A percentile compares a stretch with the other conserved stretches of the same genome.
phyloP scores from a whole-genome alignment of 2,113 vertebrate genomes.

The Hippocampus zosterae region DNA sequence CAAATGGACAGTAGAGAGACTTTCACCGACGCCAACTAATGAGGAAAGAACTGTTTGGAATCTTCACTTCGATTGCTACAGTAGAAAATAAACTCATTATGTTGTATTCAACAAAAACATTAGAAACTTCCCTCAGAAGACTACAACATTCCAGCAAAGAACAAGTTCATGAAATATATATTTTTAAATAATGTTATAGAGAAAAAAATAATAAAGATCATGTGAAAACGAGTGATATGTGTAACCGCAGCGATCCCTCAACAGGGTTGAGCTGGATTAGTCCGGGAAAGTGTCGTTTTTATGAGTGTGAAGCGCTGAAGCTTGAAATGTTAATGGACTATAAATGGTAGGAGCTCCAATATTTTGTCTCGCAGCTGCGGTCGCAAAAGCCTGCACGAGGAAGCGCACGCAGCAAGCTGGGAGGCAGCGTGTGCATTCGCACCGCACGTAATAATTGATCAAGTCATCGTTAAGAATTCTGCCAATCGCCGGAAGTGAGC shows the following conservation, averaged over 20 bases:
- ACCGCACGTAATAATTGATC: background rate
- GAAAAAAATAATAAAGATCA: too few species aligned
- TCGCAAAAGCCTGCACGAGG: constrained; percentile 34
- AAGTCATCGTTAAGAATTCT: background rate
- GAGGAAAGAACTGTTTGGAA: background rate
- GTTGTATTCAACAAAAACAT: too few species aligned
- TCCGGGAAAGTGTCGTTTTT: constrained; percentile 12
- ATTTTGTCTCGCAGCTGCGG: constrained; percentile 33
- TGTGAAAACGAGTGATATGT: too few species aligned
- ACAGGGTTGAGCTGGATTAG: constrained; percentile 21
- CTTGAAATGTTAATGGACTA: constrained; percentile 45
- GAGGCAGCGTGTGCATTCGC: background rate
- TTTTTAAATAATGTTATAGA: too few species aligned
- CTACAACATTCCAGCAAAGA: background rate
- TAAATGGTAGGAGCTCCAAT: constrained; percentile 42
- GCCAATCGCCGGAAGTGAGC: background rate
- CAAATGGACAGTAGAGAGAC: background rate
- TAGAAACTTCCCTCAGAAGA: too few species aligned
- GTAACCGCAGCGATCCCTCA: background rate
- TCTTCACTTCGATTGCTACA: background rate
- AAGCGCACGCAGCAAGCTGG: constrained; percentile 52
- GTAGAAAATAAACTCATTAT: background rate
- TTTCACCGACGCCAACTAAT: background rate
- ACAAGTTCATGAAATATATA: too few species aligned
- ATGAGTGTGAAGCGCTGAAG: constrained; percentile 40